Base-by-base conservation (phyloP, 2,888 invertebrate species). In the Atrina japonica region DNA sequence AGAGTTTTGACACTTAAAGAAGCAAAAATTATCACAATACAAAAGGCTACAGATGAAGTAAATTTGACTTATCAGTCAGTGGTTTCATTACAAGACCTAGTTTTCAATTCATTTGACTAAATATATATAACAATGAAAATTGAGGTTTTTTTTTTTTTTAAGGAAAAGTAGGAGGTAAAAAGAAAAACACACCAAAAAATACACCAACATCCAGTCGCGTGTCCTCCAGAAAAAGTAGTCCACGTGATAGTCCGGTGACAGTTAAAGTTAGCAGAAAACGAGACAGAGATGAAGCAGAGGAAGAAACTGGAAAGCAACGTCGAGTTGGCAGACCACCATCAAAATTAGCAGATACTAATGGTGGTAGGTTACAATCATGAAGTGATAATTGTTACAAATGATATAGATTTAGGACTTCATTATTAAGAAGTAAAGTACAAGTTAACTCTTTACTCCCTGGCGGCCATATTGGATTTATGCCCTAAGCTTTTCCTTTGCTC, bases 181-280 rank as follows among this genome's bases (percentile, higher is more conserved):
- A 71, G 61, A 74, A 69, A 47, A 65, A 43, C 29, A 71, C 40
- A 23, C 40, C 30, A 3, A 72, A 67, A 52, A 21, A 41, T 29
- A 72, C 64, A 11, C 71, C 71, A 27, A 67, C 56, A 9, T 72
- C 71, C 6, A 72, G 66, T 55, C 49, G 58, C 30, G 50, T 49
- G 3, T 73, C 76, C 3, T 85, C 85, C 16, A 70, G 79, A 45
- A 69, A 72, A 59, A 78, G 80, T 25, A 87, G 85, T 70, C 84
- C 84, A 11, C 66, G 83, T 6, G 81, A 83, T 40, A 86, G 86
- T 72, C 86, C 87, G 9, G 67, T 83, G 18, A 81, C 81, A 7
- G 70, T 82, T 14, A 72, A 70, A 43, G 47, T 41, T 1, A 50
- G 45, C 0, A 69, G 58, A 29, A 77, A 76, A 65, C 66, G 77